Conservation (phyloP, 2,113 vertebrate genomes). For the Vidua macroura region DNA sequence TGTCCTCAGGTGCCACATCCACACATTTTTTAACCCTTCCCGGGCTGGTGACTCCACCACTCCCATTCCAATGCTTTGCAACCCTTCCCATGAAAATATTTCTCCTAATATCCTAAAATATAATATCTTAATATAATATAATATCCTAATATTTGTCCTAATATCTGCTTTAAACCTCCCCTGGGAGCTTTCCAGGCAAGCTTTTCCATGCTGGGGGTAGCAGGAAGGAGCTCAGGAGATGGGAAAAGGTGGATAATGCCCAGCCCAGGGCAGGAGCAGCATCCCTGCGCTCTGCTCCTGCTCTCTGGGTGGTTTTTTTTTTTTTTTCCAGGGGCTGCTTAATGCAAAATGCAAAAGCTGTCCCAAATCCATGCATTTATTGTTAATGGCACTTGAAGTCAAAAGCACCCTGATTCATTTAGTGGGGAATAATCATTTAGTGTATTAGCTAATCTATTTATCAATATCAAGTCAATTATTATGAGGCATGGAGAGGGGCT, state of each 20-base stretch:
- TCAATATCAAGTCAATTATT: constrained; percentile 64
- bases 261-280: not conserved
- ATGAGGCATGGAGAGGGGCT: constrained; percentile 31
- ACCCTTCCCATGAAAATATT: not conserved
- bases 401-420: constrained; percentile 58
- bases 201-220: not conserved
- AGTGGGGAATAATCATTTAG: constrained; percentile 38
- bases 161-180: not conserved
- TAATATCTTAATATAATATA: not conserved
- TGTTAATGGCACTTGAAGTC: constrained; percentile 55
- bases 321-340: not conserved
- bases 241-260: not conserved
- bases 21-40: rapidly evolving
- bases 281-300: not conserved
- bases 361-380: constrained; percentile 31
- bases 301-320: not conserved
- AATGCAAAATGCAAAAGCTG: constrained; percentile 36
- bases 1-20: not conserved
- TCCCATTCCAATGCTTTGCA: rapidly evolving
- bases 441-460: constrained; percentile 50
- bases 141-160: not conserved
- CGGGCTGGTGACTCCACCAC: not conserved
- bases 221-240: not conserved
- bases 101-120: rapidly evolving
- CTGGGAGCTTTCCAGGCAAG: not conserved